Evolutionary conservation across 2,797 vertebrate species (phyloP), one percentile per base, ranked within the genome.

Genomic region (Gymnocypris eckloni): DNA sequence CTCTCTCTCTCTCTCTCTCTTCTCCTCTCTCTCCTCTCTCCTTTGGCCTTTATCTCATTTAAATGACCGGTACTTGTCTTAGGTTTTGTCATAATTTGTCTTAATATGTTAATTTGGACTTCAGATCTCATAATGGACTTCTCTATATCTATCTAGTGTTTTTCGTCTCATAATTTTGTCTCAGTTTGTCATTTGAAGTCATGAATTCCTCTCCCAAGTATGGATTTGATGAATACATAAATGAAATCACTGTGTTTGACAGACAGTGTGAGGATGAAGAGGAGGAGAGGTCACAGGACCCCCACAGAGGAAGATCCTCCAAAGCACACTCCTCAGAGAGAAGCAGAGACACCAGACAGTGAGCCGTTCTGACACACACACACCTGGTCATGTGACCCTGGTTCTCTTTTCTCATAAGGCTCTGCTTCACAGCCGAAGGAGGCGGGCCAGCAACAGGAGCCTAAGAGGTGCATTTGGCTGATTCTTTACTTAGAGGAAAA

Each of bases 231-330:
- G 54, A 56, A 56, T 56, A 4, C 10, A 22, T 56, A 22, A 56
- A 3, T 76, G 2, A 52, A 39, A 10, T 20, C 25, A 45, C 78
- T 73, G 52, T 78, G 22, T 61, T 18, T 69, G 33, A 7, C 67
- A 71, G 80, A n/a, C 67, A 71, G 80, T 73, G 43, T 72, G 28
- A 93, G 89, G 92, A 93, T 22, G 56, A 84, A 0, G 90, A 90
- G 43, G 82, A 82, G 73, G 90, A 89, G 41, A 91, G 85, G 11
- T 66, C 91, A 87, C 75, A 90, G 86, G 89, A 86, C 89, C 1
- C 89, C 20, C 91, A 88, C 67, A 90, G 91, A 77, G 91, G 93
- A 80, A 91, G 91, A 45, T 91, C 91, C 2, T 90, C 92, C 8
- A 91, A 82, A 89, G 43, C 79, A 39, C 18, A 37, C 83, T 50